Base-by-base conservation (phyloP, 2,888 invertebrate genomes). In the Pogonocherus hispidulus region DNA sequence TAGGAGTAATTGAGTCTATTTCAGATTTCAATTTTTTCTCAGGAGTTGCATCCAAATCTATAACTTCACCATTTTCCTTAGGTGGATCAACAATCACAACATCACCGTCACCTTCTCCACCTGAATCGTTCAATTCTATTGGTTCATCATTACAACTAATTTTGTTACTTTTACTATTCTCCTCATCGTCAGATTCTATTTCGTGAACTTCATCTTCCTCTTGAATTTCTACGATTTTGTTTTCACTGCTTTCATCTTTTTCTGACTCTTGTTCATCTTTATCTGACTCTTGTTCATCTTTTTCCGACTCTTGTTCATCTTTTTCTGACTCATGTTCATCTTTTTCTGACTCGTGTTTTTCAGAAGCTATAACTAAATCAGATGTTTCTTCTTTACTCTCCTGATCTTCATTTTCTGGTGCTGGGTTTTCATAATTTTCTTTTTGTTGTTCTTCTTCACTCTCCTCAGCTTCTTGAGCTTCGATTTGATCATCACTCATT, bases 71-170 rank as follows among this genome's bases (percentile, higher is more conserved):
- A 63, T 82, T 82, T 59, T 79, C 78, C 75, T 79, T 83, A 6
- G 80, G 79, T 18, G 66, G 77, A 54, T 84, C 84, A 8, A 85
- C 80, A 20, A 85, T 80, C 78, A 84, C 81, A 3, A 85, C 84
- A 75, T 82, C 82, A 55, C 79, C 80, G 69, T 81, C 77, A 16
- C 71, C 71, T 49, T 73, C 76, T 41, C 72, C 74, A 51, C 81
- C 83, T 4, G 84, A 81, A 77, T 85, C 84, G 71, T 84, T 83
- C 57, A 84, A 64, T 71, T 83, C 83, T 44, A 82, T 81, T 14
- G 81, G 76, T 71, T 81, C 81, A 22, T 72, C 63, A 46, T 69
- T 73, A 55, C 67, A 73, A 44, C n/a, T 55, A 35, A 27, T 57
- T 54, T 73, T 73, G 32, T 63, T 69, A 52, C 69, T 35, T 65